phyloP scores from a whole-genome alignment of 2,888 invertebrate species.

The Sinopyrophorus schimmeli region DNA sequence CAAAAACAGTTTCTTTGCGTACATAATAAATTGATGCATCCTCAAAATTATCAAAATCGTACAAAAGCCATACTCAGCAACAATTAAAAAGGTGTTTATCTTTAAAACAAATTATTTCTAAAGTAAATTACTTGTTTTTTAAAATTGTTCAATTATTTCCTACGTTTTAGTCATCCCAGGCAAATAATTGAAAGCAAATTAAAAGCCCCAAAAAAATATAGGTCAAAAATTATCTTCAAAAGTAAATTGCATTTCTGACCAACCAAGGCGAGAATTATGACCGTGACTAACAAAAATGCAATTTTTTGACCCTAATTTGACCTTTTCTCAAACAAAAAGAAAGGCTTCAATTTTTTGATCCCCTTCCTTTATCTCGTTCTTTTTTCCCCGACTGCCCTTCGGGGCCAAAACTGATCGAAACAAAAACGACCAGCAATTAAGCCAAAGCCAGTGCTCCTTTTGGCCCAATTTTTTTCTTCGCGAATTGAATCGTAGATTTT shows the following conservation, averaged over 20 bases:
- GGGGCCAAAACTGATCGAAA: background rate
- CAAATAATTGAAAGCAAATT: background rate
- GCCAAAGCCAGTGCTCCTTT: background rate
- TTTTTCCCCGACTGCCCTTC: background rate
- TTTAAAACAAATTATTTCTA: too few species aligned
- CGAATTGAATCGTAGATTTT: background rate
- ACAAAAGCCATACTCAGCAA: too few species aligned
- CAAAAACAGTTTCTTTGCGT: too few species aligned
- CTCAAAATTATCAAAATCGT: too few species aligned
- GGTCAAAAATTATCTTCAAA: constrained; percentile 3
- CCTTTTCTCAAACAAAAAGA: background rate
- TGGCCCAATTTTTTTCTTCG: too few species aligned
- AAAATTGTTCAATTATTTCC: too few species aligned
- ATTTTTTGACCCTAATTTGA: constrained; percentile 2
- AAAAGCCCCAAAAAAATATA: too few species aligned
- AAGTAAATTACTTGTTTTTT: too few species aligned
- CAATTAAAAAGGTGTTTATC: too few species aligned
- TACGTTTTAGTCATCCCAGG: too few species aligned
- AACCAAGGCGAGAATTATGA: constrained; percentile 8
- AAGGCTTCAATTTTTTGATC: background rate
- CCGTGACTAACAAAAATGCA: constrained; percentile 13
- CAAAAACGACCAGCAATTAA: background rate
- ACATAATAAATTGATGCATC: too few species aligned
- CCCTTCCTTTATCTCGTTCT: background rate
- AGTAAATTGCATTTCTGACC: constrained; percentile 11